Evolutionary conservation across 2,888 invertebrate genomes (phyloP).

Genomic region (Galerucella calmariensis): DNA sequence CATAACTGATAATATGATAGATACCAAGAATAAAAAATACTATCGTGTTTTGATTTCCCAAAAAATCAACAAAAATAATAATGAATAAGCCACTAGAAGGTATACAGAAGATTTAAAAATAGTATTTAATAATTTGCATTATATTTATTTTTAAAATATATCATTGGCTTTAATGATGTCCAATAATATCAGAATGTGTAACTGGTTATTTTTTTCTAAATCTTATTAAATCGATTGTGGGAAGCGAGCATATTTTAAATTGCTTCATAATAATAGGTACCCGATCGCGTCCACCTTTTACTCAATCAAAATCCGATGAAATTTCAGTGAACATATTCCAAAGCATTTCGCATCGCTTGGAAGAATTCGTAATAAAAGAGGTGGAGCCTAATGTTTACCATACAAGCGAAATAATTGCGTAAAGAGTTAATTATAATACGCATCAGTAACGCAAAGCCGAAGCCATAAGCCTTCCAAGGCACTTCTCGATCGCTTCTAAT

Average conservation of each 20-base stretch:
- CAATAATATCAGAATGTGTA: not conserved
- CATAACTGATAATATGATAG: too few relatives aligned
- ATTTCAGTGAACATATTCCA: slow-evolving; percentile 18
- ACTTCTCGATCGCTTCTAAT: slow-evolving; percentile 28
- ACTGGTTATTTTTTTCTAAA: not conserved
- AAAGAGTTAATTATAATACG: slow-evolving; percentile 43
- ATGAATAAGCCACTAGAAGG: too few relatives aligned
- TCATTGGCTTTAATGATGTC: not conserved
- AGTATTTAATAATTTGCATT: not conserved
- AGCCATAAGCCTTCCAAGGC: slow-evolving; percentile 32
- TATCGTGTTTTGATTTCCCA: too few relatives aligned
- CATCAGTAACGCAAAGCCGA: slow-evolving; percentile 37
- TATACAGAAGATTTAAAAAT: not conserved
- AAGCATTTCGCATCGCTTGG: slow-evolving; percentile 19
- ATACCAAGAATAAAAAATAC: too few relatives aligned
- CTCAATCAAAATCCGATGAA: slow-evolving; percentile 12
- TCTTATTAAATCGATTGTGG: slow-evolving; percentile 1
- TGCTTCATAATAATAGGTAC: slow-evolving; percentile 9
- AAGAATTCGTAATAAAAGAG: slow-evolving; percentile 39
- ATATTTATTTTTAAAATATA: not conserved
- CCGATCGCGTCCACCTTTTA: slow-evolving; percentile 2
- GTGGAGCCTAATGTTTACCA: slow-evolving; percentile 41
- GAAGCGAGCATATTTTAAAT: slow-evolving; percentile 4
- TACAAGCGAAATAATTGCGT: slow-evolving; percentile 40
- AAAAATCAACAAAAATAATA: too few relatives aligned